Evolutionary conservation across 2,888 invertebrate genomes (phyloP), one percentile per base, ranked within the genome.

Genomic region (Rhimphoctona megacephalus): DNA sequence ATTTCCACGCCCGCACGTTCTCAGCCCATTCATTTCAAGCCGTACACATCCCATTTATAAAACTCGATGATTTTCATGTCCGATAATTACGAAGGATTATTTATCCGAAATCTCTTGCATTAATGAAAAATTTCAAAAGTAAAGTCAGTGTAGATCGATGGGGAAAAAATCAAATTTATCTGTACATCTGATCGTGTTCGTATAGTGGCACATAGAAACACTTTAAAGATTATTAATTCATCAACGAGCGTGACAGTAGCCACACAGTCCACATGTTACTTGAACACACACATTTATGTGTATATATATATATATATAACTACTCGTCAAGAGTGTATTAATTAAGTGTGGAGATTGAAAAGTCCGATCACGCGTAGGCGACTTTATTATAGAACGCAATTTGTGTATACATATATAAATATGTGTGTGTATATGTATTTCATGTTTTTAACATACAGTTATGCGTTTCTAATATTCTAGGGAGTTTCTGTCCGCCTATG

Each of bases 151-250:
- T 4, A 30, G 25, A 57, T 57, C 57, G 57, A 46, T 14, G 39
- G 17, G 17, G 33, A 54, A 52, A 36, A 72, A 64, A 64, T 25
- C 25, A 74, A 33, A 25, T 49, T 85, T 81, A 86, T 80, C 83
- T 14, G 39, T 61, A 66, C 39, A 83, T 83, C 86, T 43, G 49
- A 39, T 61, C 25, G 43, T 70, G 61, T 30, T 22, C 66, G 74
- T 14, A 46, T 22, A n/a, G 73, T 66, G 52, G 52, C 54, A 33
- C 30, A 33, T 30, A 25, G 46, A 74, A 66, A 77, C 57, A 77
- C 77, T 81, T 83, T 72, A 77, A 78, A 78, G 83, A 86, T 86
- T 83, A 86, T 86, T 86, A 83, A 86, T 86, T 83, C 83, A 86
- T 83, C 83, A 86, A 67, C 67, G 72, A 57, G 81, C 86, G 73